Evolutionary conservation across 1,140 invertebrate genomes (phyloP).

Genomic region (Metaphire vulgaris): DNA sequence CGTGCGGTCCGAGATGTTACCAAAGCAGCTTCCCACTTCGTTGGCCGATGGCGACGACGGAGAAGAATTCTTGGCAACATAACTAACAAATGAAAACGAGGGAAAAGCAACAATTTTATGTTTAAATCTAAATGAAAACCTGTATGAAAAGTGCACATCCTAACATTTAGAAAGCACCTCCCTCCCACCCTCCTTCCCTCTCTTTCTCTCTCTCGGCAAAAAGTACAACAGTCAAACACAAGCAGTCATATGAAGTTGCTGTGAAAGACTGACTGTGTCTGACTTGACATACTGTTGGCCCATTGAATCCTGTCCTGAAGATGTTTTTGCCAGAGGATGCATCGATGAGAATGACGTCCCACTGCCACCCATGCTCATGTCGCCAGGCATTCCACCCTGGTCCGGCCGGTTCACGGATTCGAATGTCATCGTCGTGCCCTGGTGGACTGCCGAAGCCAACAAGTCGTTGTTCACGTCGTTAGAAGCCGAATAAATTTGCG

Average conservation of each 20-base stretch:
- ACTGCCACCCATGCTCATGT: not conserved
- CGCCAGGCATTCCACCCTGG: not conserved
- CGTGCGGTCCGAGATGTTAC: not conserved
- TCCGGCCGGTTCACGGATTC: not conserved
- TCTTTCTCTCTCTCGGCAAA: no score
- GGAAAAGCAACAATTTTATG: no score
- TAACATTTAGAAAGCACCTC: no score
- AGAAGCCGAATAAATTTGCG: not conserved
- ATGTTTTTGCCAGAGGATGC: not conserved
- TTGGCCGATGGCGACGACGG: no score
- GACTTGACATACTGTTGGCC: not conserved
- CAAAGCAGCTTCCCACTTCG: no score
- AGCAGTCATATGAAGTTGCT: no score
- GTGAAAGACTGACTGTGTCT: not conserved
- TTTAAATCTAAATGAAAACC: no score
- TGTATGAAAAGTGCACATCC: no score
- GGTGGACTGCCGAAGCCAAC: not conserved
- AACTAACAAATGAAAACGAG: no score
- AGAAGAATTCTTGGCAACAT: no score
- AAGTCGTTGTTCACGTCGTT: not conserved
- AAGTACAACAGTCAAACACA: no score
- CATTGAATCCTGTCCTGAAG: not conserved
- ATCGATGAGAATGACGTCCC: not conserved
- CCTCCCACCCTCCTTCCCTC: no score
- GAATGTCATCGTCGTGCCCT: not conserved